A percentile compares a stretch with the other conserved stretches of the same genome.
Conservation (phyloP, 1,140 invertebrate genomes). For the Ooceraea biroi region DNA sequence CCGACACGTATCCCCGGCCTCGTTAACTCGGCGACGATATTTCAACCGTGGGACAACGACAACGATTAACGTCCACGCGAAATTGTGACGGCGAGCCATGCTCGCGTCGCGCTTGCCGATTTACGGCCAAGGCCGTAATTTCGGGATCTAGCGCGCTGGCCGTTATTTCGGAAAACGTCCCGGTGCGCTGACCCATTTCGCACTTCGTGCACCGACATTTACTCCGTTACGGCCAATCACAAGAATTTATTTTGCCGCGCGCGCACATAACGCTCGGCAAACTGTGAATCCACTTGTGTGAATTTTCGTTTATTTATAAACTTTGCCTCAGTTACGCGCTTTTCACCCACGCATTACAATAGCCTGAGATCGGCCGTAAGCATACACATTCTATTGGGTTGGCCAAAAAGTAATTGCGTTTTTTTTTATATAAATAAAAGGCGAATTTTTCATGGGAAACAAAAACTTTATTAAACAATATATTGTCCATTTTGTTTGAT, state of each 20-base stretch:
- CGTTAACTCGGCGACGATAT: constrained; percentile 62
- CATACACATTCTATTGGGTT: no score
- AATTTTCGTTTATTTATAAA: constrained; percentile 16
- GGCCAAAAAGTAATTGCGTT: no score
- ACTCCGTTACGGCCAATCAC: constrained; percentile 27
- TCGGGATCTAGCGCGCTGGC: constrained; percentile 26
- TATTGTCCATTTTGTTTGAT: no score
- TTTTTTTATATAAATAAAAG: no score
- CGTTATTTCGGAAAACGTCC: constrained; percentile 57
- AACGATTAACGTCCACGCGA: constrained; percentile 69
- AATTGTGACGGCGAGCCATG: constrained; percentile 59
- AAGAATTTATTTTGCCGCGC: constrained; percentile 25
- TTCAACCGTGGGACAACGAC: constrained; percentile 46
- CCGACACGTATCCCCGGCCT: constrained; percentile 34
- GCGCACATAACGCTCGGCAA: background rate
- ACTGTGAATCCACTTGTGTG: background rate
- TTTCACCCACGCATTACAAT: no score
- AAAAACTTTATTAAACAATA: no score
- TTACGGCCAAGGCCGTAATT: constrained; percentile 65
- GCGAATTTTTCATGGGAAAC: no score
- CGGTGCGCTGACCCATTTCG: constrained; percentile 17
- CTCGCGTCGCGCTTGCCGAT: constrained; percentile 47
- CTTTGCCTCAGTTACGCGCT: no score
- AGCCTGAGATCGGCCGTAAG: no score
- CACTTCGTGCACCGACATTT: background rate